Percentiles rank a stretch among this genome's conserved stretches.
Conservation (phyloP, 2,113 vertebrate genomes). For the Labeo rohita region DNA sequence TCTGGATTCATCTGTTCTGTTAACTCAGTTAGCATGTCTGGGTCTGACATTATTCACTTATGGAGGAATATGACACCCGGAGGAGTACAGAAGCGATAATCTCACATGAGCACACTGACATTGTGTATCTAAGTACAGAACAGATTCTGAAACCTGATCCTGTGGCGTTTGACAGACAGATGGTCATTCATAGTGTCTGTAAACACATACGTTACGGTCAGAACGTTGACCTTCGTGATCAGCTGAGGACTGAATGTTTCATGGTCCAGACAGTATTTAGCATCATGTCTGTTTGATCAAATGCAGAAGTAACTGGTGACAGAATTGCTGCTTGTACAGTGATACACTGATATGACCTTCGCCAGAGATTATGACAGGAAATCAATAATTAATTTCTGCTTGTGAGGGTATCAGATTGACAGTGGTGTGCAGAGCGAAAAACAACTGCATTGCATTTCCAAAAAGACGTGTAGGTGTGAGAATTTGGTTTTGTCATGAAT, state of each 20-base stretch:
- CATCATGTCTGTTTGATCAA: neutral
- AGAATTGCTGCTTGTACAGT: neutral
- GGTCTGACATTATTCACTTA: constrained; percentile 2
- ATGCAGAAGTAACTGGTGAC: neutral
- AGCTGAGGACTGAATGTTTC: neutral
- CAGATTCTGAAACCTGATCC: constrained; percentile 10
- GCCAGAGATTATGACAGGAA: neutral
- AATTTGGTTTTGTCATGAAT: neutral
- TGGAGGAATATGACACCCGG: constrained; percentile 28
- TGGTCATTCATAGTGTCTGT: neutral
- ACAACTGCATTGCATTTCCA: neutral
- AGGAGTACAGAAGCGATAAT: neutral
- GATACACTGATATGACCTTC: neutral
- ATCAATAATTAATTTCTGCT: neutral
- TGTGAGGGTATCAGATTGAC: constrained; percentile 1
- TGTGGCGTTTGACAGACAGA: neutral
- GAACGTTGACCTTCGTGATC: neutral
- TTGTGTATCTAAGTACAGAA: neutral
- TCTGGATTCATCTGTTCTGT: neutral
- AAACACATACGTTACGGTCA: neutral
- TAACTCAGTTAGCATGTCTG: constrained; percentile 18
- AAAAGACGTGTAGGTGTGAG: neutral
- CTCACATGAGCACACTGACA: neutral
- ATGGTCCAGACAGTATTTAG: constrained; percentile 1
- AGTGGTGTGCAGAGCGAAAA: neutral